These are phyloP conservation scores for Paralichthys olivaceus DNA, from an alignment of 2,113 vertebrate species.

Conservation along the genomic window DNA sequence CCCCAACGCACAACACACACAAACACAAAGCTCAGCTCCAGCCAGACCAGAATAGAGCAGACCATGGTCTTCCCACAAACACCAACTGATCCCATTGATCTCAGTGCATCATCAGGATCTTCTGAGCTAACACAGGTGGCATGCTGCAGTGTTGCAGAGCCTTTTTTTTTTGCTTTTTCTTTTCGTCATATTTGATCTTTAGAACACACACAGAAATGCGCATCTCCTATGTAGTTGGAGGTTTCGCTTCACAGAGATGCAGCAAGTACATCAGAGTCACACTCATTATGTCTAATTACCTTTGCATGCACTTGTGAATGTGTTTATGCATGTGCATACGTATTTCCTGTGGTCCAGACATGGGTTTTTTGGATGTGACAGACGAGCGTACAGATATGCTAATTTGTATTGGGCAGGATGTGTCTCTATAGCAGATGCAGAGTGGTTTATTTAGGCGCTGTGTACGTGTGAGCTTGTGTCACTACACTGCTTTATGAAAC, in stretches of 20 bases:
- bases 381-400: constrained; percentile 66
- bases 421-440: constrained; percentile 65
- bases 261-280: constrained; percentile 4
- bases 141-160: not conserved
- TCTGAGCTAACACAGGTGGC: constrained; percentile 61
- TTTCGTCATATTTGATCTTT: not conserved
- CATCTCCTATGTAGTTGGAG: not conserved
- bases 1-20: constrained; percentile 52
- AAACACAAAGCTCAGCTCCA: constrained; percentile 54
- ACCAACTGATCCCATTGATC: constrained; percentile 65
- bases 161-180: not conserved
- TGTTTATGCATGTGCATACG: constrained; percentile 21
- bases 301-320: constrained; percentile 40
- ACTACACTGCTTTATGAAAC: constrained; percentile 25
- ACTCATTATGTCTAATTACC: constrained; percentile 54
- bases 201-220: constrained; percentile 12
- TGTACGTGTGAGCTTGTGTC: constrained; percentile 50
- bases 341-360: constrained; percentile 78
- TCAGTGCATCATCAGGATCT: constrained; percentile 58
- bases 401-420: constrained; percentile 66
- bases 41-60: constrained; percentile 76
- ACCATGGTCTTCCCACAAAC: constrained; percentile 73
- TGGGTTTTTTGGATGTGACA: constrained; percentile 74
- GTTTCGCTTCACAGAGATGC: constrained; percentile 46
- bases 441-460: constrained; percentile 50